Evolutionary conservation across 2,113 vertebrate genomes (phyloP), one percentile per base, ranked within the genome.

Genomic region (Ammodytes dubius): DNA sequence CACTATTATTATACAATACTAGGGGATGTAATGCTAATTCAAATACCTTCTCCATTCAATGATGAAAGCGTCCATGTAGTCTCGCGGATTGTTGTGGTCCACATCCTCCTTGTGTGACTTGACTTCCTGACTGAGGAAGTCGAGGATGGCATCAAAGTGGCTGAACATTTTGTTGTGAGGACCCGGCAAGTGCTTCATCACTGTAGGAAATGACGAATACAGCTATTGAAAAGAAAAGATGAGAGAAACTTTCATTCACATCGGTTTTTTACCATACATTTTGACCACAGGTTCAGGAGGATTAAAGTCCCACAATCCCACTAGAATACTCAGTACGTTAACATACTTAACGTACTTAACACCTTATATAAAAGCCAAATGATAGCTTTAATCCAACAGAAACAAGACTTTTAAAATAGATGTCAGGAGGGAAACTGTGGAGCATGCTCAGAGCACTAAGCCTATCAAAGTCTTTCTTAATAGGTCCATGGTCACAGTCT

Each of bases 61-160:
- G 35, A 97, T 90, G 79, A 96, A 97, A 75, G 93, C 79, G 8
- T 97, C 96, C 0, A 97, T 96, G 88, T 96, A 96, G 83, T 97
- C 96, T 19, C 92, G 83, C 0, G 91, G 83, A 46, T 94, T 88
- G 0, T 17, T 92, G 40, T 88, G 92, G 56, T 96, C 93, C 91
- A 95, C 82, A 6, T 95, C 87, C 57, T 75, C 87, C 86, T 93
- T 96, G 87, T 97, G 96, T 43, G 86, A 93, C 11, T 90, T 5
- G 1, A 96, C 40, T 42, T 89, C 66, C 52, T 63, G 54, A 19
- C 0, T 4, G 4, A 96, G 42, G 7, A 95, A 96, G 0, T 6
- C 40, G 12, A 63, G 71, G 12, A 96, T 0, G 1, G 9, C 0
- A 0, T 0, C 5, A 52, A 60, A 89, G 6, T 90, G 13, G 10